Evolutionary conservation across 2,888 invertebrate species (phyloP), one percentile per base, ranked within the genome.

Genomic region (Corythucha ciliata): DNA sequence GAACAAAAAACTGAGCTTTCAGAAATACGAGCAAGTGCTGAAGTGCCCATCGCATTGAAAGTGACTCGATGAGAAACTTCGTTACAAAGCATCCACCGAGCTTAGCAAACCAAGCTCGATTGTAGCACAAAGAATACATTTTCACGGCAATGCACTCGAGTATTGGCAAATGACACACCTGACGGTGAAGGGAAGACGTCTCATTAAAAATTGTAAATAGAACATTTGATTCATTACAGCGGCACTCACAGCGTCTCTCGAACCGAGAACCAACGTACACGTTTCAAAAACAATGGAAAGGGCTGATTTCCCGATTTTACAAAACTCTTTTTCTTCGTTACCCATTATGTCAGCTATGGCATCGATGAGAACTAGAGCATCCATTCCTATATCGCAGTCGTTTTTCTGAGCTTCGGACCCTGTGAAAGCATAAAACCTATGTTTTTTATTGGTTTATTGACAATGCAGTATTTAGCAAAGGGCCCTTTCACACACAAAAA

Each of bases 91-190:
- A 93, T 34, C 97, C 97, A 25, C 97, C 97, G 44, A 94, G 74
- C 70, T 97, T 96, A 0, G 94, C 87, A 67, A 94, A 98, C 97
- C 97, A 98, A 0, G 97, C 94, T 12, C 94, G 76, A 64, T 96
- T 94, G 68, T 97, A 96, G 66, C 97, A 98, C 8, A 98, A 69
- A 0, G 87, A 79, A 57, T 91, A 89, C 87, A 98, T 89, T 61
- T 84, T 80, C 63, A 96, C 94, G 0, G 91, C 86, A 27, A 97
- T 70, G 68, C 97, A 93, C 65, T 93, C 92, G 78, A 96, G 89
- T 48, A 96, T 69, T 0, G 94, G 94, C 46, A 97, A 69, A 29
- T 86, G 82, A 62, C 91, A 91, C 0, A 91, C 92, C 64, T 87
- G 73, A n/a, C n/a, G n/a, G n/a, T n/a, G n/a, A n/a, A n/a, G n/a